Percentiles rank a stretch among this genome's conserved stretches.
Conservation (phyloP, 2,888 invertebrate genomes). For the Teleogryllus oceanicus region DNA sequence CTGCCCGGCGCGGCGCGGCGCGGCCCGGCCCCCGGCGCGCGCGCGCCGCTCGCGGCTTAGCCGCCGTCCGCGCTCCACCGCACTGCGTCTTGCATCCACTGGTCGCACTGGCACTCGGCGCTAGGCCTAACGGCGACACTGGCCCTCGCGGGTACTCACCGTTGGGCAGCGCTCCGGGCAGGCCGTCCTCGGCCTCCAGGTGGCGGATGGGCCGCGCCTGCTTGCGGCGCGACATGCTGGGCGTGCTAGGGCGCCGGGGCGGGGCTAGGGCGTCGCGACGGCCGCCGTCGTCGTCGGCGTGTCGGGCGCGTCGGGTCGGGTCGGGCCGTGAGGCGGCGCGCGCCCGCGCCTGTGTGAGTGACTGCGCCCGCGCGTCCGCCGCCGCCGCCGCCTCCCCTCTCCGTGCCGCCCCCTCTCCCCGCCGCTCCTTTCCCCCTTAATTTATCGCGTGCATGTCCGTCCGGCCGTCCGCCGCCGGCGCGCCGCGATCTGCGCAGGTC, state of each 20-base stretch:
- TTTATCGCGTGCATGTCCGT: conserved; percentile 36
- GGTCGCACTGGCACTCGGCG: no score
- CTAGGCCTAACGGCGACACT: no score
- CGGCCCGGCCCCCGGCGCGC: background rate
- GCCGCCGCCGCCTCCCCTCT: background rate
- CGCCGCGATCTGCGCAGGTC: conserved; percentile 34
- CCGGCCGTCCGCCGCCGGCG: conserved; percentile 20
- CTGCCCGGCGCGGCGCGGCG: no score
- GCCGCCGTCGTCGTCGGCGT: no score
- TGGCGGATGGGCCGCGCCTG: conserved; percentile 55
- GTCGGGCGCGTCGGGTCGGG: background rate
- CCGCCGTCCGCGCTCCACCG: no score
- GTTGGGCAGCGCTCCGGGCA: conserved; percentile 30
- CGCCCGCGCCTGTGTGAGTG: background rate
- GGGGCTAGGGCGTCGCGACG: background rate
- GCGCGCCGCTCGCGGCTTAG: conserved; percentile 18
- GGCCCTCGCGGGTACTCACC: conserved; percentile 32
- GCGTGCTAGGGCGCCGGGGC: conserved; percentile 4
- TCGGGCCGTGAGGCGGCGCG: background rate
- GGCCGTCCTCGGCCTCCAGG: conserved; percentile 51
- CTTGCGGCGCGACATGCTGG: conserved; percentile 53
- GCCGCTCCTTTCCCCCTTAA: conserved; percentile 31
- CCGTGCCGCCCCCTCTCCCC: no score
- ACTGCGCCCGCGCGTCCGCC: background rate
- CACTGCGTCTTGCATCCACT: no score